A percentile compares a stretch with the other conserved stretches of the same genome.
These are phyloP conservation scores for Polyommatus icarus DNA, from an alignment of 2,888 invertebrate genomes.

Conservation along the genomic window DNA sequence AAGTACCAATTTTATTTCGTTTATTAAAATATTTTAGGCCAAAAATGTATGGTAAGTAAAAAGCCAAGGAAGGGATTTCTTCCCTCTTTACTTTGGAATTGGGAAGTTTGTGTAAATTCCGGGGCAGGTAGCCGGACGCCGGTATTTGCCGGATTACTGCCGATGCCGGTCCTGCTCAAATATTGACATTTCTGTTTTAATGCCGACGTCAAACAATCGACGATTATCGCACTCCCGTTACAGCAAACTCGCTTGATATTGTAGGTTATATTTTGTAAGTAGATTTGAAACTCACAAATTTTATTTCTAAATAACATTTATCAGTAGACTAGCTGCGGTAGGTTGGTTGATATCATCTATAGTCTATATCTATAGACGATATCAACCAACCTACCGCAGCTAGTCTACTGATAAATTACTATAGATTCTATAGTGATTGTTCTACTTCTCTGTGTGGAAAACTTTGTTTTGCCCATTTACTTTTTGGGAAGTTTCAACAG, in stretches of 20 bases:
- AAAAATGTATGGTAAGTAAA: not conserved
- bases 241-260: slow-evolving; percentile 10
- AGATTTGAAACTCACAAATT: not conserved
- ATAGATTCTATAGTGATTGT: no score
- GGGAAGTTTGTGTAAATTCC: not conserved
- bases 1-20: not conserved
- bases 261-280: not conserved
- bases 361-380: no score
- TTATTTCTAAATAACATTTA: no score
- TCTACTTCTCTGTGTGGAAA: no score
- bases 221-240: slow-evolving; percentile 59
- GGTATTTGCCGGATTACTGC: slow-evolving; percentile 58
- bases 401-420: no score
- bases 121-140: not conserved
- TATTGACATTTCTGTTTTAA: slow-evolving; percentile 79
- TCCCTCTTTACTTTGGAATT: not conserved
- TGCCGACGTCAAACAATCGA: slow-evolving; percentile 78
- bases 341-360: no score
- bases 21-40: not conserved
- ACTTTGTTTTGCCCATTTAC: no score
- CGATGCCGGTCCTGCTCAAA: slow-evolving; percentile 59
- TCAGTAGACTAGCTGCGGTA: no score
- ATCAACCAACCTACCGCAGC: no score
- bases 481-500: no score
- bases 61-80: not conserved